These are phyloP conservation scores for Acanthornis magna DNA, from an alignment of 2,797 vertebrate species.

Conservation along the genomic window DNA sequence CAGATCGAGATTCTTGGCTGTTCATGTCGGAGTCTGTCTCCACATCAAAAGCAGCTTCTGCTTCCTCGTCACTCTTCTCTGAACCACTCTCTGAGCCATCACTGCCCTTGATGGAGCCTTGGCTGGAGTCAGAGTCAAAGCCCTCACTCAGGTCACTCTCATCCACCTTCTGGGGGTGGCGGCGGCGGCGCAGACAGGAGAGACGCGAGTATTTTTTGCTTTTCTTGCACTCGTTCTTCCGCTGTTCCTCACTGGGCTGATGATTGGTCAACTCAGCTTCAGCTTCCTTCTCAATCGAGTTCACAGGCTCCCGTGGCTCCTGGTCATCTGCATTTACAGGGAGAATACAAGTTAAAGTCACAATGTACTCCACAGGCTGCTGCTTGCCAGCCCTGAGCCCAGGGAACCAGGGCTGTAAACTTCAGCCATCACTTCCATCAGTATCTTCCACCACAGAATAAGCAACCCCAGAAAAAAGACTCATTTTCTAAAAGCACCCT, in stretches of 20 bases:
- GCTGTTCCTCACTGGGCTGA: slow-evolving; percentile 53
- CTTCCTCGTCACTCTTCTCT: slow-evolving; percentile 86
- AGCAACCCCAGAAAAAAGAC: not conserved
- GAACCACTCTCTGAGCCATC: slow-evolving; percentile 86
- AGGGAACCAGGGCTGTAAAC: not conserved
- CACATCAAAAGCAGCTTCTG: slow-evolving; percentile 90
- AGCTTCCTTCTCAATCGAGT: slow-evolving; percentile 74
- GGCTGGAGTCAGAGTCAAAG: slow-evolving; percentile 85
- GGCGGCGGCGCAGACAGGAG: slow-evolving; percentile 87
- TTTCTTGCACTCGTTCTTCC: slow-evolving; percentile 76
- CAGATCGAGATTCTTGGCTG: slow-evolving; percentile 96
- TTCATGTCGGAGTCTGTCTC: slow-evolving; percentile 98
- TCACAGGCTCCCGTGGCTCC: slow-evolving; percentile 76
- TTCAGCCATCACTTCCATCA: not conserved
- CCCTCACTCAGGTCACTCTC: slow-evolving; percentile 97
- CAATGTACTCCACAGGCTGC: not conserved
- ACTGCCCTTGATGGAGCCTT: slow-evolving; percentile 72
- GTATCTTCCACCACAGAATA: not conserved
- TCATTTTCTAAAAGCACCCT: not conserved
- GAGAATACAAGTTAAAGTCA: not conserved
- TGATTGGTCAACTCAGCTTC: slow-evolving; percentile 20
- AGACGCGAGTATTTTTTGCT: slow-evolving; percentile 88
- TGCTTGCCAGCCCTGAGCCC: not conserved
- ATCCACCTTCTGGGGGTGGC: slow-evolving; percentile 85
- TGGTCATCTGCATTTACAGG: slow-evolving; percentile 78